Conservation (phyloP, 2,113 vertebrate genomes). For the Montifringilla adamsi region DNA sequence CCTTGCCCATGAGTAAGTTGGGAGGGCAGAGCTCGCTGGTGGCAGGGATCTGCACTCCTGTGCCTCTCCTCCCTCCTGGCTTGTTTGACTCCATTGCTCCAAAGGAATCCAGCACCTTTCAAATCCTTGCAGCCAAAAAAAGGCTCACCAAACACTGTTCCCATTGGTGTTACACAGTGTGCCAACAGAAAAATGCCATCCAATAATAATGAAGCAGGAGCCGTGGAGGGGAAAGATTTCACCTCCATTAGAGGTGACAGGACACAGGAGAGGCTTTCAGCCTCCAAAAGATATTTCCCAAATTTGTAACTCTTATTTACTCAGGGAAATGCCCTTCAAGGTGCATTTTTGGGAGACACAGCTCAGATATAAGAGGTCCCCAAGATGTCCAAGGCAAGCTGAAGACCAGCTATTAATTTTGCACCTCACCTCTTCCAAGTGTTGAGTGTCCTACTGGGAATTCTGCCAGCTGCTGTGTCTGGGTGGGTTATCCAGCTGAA, state of each 20-base stretch:
- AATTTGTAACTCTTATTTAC: neutral
- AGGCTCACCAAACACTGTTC: neutral
- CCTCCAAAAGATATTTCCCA: neutral
- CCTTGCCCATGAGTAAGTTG: neutral
- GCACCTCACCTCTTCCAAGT: neutral
- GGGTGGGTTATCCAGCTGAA: neutral
- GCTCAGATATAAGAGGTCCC: neutral
- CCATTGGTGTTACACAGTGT: neutral
- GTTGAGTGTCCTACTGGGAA: neutral
- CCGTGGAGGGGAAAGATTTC: neutral
- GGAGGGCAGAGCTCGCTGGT: accelerated
- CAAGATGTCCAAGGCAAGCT: neutral
- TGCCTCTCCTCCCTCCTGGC: neutral
- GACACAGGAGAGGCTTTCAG: neutral
- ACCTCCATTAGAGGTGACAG: neutral
- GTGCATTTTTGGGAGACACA: neutral
- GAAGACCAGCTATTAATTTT: neutral
- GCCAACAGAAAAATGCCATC: neutral
- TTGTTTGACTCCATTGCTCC: neutral
- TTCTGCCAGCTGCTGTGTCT: neutral
- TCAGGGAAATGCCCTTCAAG: neutral
- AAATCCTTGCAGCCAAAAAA: neutral
- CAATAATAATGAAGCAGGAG: neutral
- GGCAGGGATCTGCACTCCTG: neutral
- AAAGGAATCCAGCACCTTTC: neutral